Percentiles rank a stretch among this genome's conserved stretches.
phyloP scores from a whole-genome alignment of 1,140 invertebrate species.

The Drosophila triauraria region DNA sequence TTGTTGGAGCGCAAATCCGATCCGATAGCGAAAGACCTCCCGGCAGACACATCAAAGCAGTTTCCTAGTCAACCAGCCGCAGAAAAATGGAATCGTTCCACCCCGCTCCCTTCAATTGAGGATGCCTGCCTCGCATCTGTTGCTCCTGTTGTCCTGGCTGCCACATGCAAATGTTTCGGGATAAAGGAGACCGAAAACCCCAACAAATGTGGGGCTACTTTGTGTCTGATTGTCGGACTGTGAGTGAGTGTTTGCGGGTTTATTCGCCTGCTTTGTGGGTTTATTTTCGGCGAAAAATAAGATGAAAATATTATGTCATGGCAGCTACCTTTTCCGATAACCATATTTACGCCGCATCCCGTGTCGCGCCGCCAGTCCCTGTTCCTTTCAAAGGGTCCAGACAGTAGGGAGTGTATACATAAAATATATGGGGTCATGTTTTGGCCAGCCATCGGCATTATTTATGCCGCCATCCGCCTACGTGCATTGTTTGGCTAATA shows the following conservation, averaged over 20 bases:
- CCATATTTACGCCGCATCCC: slow-evolving; percentile 47
- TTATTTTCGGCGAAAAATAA: slow-evolving; percentile 48
- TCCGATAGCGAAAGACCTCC: slow-evolving; percentile 31
- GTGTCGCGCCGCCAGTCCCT: slow-evolving; percentile 5
- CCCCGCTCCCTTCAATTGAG: slow-evolving; percentile 14
- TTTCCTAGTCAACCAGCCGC: slow-evolving; percentile 42
- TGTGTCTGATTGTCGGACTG: slow-evolving; percentile 70
- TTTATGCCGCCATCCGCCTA: slow-evolving; percentile 59
- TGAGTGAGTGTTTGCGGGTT: slow-evolving; percentile 36
- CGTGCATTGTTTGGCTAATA: slow-evolving; percentile 80
- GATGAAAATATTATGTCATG: slow-evolving; percentile 60
- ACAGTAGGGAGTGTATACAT: slow-evolving; percentile 23
- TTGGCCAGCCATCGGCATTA: slow-evolving; percentile 47
- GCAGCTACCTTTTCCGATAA: slow-evolving; percentile 55
- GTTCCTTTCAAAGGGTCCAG: slow-evolving; percentile 23
- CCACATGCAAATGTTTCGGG: slow-evolving; percentile 47
- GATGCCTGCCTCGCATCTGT: slow-evolving; percentile 28
- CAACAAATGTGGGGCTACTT: slow-evolving; percentile 60
- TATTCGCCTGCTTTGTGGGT: slow-evolving; percentile 37
- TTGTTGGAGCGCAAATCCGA: slow-evolving; percentile 28
- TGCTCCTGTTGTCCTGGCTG: slow-evolving; percentile 48
- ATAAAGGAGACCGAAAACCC: slow-evolving; percentile 27
- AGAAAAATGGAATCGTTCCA: slow-evolving; percentile 32
- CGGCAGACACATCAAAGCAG: slow-evolving; percentile 40
- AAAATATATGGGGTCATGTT: slow-evolving; percentile 56